Evolutionary conservation across 1,140 invertebrate species (phyloP), one percentile per base, ranked within the genome.

Genomic region (Drosophila simulans): DNA sequence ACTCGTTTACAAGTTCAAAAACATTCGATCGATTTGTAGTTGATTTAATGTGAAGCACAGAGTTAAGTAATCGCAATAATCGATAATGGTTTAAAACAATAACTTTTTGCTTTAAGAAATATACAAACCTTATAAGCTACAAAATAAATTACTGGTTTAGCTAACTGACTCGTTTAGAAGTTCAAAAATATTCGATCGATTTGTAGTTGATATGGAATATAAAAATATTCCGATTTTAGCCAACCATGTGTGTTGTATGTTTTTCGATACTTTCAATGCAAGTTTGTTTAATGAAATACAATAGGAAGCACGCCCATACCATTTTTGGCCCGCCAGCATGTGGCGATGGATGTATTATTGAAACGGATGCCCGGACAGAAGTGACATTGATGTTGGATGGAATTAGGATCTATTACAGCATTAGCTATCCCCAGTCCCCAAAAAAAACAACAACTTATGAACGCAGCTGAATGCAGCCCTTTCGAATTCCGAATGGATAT

Each of bases 401-500:
- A 34, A 49, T 49, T 63, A 40, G 63, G 63, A 66, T 66, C 64
- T 42, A 66, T 66, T 66, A 66, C 64, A 66, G 27, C 35, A 66
- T 15, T 52, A 52, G 20, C 49, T 52, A 52, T 12, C 31, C 62
- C 17, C 27, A n/a, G 4, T 1, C 12, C 7, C 17, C 15, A 20
- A 1, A 22, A 22, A 22, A 22, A 0, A 22, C 20, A 22, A 42
- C 13, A n/a, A 8, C 7, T 31, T 4, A n/a, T 13, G 31, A 31
- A 31, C 11, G 42, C 80, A 83, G 80, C 75, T 84, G 80, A 75
- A 49, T 56, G 59, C 81, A 76, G 72, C 46, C 54, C 72, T 76
- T 68, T 42, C 17, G n/a, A 37, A 17, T 20, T 35, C 25, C 31
- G 2, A 12, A 15, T 25, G 13, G n/a, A 51, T 48, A 37, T 39